Evolutionary conservation across 2,888 invertebrate genomes (phyloP).

Genomic region (Epiblema foenella): DNA sequence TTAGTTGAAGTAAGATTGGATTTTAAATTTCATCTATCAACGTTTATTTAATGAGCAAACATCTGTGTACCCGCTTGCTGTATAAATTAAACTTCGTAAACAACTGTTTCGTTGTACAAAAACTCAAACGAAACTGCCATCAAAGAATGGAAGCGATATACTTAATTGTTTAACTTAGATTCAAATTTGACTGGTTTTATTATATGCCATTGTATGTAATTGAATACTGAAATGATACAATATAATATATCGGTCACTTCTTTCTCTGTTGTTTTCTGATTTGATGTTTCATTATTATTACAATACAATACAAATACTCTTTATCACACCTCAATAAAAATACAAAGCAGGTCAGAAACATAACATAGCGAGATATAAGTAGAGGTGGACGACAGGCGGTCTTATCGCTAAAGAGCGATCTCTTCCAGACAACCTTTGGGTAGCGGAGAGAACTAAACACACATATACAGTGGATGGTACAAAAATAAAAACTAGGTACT

Average conservation of each 20-base stretch:
- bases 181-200: conserved; percentile 31
- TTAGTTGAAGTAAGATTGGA: conserved; percentile 21
- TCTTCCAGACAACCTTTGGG: too few relatives aligned
- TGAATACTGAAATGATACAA: conserved; percentile 6
- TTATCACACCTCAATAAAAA: too few relatives aligned
- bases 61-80: conserved; percentile 71
- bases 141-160: conserved; percentile 60
- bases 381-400: too few relatives aligned
- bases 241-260: background rate
- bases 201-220: conserved; percentile 13
- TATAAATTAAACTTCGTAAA: conserved; percentile 73
- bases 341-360: too few relatives aligned
- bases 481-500: too few relatives aligned
- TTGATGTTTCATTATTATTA: background rate
- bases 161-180: conserved; percentile 52
- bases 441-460: too few relatives aligned
- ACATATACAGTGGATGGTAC: too few relatives aligned
- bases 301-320: too few relatives aligned
- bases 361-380: too few relatives aligned
- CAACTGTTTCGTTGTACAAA: conserved; percentile 69
- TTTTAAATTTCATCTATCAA: conserved; percentile 42
- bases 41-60: conserved; percentile 68
- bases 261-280: background rate
- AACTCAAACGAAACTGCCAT: conserved; percentile 63
- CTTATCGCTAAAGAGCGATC: too few relatives aligned